Evolutionary conservation across 2,797 vertebrate species (phyloP), one percentile per base, ranked within the genome.

Genomic region (Lutjanus argentimaculatus): DNA sequence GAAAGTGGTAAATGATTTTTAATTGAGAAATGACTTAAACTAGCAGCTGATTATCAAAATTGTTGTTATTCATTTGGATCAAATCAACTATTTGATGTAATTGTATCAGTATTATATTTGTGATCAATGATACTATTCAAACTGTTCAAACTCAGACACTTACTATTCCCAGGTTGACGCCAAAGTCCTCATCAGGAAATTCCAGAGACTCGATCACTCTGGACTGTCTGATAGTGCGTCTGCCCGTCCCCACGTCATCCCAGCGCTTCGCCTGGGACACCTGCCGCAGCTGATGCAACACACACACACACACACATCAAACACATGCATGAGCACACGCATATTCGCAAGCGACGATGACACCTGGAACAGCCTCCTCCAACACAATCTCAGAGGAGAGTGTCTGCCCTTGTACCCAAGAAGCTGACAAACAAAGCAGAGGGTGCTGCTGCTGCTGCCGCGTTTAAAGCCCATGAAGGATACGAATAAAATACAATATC

Each of bases 101-200:
- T 11, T 42, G 1, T 15, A 48, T 40, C 3, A 48, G 45, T 65
- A 8, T 4, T 40, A 15, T 3, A 21, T 56, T 15, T 11, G 30
- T 21, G 4, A 15, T 61, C 6, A 63, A 57, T 42, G 40, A 48
- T 19, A 5, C 12, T 56, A 17, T 6, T 56, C 25, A 25, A 25
- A 25, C 10, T 21, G 13, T 61, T 42, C 16, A 16, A 53, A 8
- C n/a, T 80, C 68, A 52, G 0, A 74, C 55, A 93, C 97, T 97
- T 94, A 98, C 97, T 59, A 98, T 98, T 91, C 93, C 94, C 49
- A 95, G 79, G 85, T 94, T 97, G 87, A 96, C 94, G 7, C 96
- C 95, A 19, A 97, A 94, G 72, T 98, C 97, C 52, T 98, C 97
- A 25, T 98, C 97, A 0, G 96, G 90, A 72, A 95, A 95, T 14